A percentile compares a stretch with the other conserved stretches of the same genome.
phyloP scores from a whole-genome alignment of 1,140 invertebrate species.

The Lucilia sericata region DNA sequence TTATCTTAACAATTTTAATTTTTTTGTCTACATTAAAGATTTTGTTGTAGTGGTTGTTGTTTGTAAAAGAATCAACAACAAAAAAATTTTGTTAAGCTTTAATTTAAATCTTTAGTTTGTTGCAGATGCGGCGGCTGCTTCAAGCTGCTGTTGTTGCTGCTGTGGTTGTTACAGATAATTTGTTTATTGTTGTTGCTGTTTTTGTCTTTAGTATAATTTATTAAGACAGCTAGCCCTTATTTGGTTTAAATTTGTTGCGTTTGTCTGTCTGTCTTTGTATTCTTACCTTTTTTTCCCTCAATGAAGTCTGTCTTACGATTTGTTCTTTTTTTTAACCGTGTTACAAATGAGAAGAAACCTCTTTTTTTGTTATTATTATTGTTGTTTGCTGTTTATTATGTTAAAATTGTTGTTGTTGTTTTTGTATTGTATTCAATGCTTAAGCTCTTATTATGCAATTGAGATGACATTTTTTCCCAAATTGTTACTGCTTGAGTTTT shows the following conservation, averaged over 20 bases:
- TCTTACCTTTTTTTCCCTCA: neutral
- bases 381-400: neutral
- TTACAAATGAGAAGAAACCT: neutral
- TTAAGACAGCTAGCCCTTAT: conserved; percentile 19
- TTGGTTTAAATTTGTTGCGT: conserved; percentile 24
- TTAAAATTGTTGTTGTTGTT: neutral
- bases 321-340: neutral
- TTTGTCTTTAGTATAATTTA: conserved; percentile 13
- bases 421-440: conserved; percentile 24
- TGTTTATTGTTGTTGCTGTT: conserved; percentile 24
- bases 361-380: neutral
- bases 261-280: neutral
- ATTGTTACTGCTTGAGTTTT: conserved; percentile 1
- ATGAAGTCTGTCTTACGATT: neutral
- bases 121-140: neutral
- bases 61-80: neutral
- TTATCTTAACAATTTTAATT: neutral
- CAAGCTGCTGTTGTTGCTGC: conserved; percentile 5
- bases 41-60: neutral
- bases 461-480: conserved; percentile 37
- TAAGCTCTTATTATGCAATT: conserved; percentile 24
- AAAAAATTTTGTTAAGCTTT: neutral
- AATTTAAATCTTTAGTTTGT: conserved; percentile 10
- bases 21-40: neutral
- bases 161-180: conserved; percentile 1